Evolutionary conservation across 2,113 vertebrate species (phyloP).

Genomic region (Machaerirhynchus nigripectus): DNA sequence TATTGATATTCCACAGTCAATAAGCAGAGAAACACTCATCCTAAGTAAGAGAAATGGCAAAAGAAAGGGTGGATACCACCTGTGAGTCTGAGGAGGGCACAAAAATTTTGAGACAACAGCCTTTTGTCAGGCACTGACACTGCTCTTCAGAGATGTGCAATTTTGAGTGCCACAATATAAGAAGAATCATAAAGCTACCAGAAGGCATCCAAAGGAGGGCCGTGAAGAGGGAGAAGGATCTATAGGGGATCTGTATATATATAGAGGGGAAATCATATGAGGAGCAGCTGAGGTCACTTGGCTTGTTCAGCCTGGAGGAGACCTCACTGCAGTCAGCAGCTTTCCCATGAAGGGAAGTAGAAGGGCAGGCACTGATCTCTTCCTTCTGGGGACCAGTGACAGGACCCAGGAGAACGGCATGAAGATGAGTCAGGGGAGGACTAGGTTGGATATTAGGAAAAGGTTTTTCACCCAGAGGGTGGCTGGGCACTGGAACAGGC

Average conservation of each 20-base stretch:
- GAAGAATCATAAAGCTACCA: not conserved
- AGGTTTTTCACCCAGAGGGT: not conserved
- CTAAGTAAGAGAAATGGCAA: not conserved
- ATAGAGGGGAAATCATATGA: not conserved
- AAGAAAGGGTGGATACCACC: not conserved
- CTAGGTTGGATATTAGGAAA: not conserved
- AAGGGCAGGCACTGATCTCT: not conserved
- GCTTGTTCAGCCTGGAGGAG: not conserved
- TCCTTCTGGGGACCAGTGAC: not conserved
- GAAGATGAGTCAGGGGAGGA: not conserved
- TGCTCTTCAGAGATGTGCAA: not conserved
- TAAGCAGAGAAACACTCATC: not conserved
- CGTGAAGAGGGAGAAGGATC: not conserved
- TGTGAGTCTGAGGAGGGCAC: not conserved
- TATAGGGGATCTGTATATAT: no score
- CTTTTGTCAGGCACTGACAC: not conserved
- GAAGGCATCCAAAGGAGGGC: not conserved
- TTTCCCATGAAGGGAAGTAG: not conserved
- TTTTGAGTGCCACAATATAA: not conserved
- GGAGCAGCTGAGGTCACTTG: not conserved
- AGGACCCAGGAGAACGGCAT: not conserved
- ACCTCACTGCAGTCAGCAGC: not conserved
- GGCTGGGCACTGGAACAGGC: not conserved
- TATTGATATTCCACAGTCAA: not conserved
- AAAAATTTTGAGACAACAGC: not conserved